These are phyloP conservation scores for Colostygia pectinataria DNA, from an alignment of 2,888 invertebrate species.

Conservation along the genomic window DNA sequence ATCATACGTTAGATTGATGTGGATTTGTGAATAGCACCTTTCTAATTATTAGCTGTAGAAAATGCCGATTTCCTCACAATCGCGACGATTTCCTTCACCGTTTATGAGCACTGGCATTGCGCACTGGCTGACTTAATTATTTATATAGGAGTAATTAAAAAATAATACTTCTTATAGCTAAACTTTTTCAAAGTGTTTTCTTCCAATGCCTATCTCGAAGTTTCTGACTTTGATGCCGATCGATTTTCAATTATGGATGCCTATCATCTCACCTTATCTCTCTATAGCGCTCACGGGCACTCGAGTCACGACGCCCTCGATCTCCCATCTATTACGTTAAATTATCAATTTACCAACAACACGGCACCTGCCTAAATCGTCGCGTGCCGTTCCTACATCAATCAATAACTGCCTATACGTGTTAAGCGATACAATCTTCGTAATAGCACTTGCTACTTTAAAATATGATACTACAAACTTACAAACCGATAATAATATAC, in stretches of 20 bases:
- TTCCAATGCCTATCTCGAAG: no score
- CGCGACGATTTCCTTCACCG: no score
- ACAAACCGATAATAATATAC: no score
- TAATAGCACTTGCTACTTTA: conserved; percentile 39
- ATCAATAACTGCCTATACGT: conserved; percentile 63
- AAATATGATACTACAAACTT: conserved; percentile 18
- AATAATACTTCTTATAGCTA: no score
- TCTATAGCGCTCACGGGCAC: conserved; percentile 20
- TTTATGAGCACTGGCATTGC: no score
- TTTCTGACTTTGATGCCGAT: conserved; percentile 3
- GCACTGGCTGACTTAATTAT: no score
- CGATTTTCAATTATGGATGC: conserved; percentile 23
- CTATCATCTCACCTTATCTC: conserved; percentile 24
- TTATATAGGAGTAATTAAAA: no score
- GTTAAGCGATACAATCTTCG: conserved; percentile 49
- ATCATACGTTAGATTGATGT: no score
- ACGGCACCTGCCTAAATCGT: conserved; percentile 61
- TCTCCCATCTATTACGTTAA: conserved; percentile 40
- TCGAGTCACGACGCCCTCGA: conserved; percentile 21
- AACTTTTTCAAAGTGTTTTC: no score
- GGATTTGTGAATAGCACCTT: no score
- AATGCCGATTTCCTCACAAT: no score
- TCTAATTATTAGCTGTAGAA: no score
- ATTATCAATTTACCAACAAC: conserved; percentile 57
- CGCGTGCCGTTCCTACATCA: conserved; percentile 61